Percentiles rank a stretch among this genome's conserved stretches.
Evolutionary conservation across 2,113 vertebrate species (phyloP).

Genomic region (Macaca fascicularis): DNA sequence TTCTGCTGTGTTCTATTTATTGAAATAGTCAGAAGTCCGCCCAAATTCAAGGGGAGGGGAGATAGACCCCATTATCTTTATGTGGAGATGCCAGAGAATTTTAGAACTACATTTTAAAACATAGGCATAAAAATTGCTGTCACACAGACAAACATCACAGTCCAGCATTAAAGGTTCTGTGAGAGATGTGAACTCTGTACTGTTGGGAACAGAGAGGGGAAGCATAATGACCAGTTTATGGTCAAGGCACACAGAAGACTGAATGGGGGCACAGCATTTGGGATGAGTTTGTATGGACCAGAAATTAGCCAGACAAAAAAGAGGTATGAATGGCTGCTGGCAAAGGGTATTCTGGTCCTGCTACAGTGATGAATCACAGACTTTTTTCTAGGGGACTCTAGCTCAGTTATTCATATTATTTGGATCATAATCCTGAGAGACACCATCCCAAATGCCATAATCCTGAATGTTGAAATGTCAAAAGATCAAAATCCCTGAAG

Average conservation of each 20-base stretch:
- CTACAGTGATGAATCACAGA: not conserved
- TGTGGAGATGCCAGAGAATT: not conserved
- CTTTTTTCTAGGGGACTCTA: not conserved
- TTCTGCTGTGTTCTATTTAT: not conserved
- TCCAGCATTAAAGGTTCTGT: not conserved
- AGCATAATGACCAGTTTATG: accelerated
- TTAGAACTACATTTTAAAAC: not conserved
- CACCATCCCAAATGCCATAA: not conserved
- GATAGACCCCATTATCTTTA: not conserved
- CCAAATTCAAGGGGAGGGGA: not conserved
- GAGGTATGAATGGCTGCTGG: not conserved
- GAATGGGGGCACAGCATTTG: not conserved
- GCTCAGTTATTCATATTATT: not conserved
- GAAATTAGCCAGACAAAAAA: not conserved
- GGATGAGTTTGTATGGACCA: not conserved
- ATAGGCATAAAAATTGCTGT: too few relatives aligned
- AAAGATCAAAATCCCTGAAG: not conserved
- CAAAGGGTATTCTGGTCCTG: not conserved
- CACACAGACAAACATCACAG: too few relatives aligned
- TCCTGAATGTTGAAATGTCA: not conserved
- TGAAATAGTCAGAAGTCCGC: not conserved
- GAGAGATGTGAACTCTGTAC: not conserved
- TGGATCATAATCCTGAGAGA: not conserved
- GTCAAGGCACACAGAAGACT: not conserved
- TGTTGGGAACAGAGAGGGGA: too few relatives aligned